Evolutionary conservation across 2,888 invertebrate species (phyloP), one percentile per base, ranked within the genome.

Genomic region (Urechis unicinctus): DNA sequence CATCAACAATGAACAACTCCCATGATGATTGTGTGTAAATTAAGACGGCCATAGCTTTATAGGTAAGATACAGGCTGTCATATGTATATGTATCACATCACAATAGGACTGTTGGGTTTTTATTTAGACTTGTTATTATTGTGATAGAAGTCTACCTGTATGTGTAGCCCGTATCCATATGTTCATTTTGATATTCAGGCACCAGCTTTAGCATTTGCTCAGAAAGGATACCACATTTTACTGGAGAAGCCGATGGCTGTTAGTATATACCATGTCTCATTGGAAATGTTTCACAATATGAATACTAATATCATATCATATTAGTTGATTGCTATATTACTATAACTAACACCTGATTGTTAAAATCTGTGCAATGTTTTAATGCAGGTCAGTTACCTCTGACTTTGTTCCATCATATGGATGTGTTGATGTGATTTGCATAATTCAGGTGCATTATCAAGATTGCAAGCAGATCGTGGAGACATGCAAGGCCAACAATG

Each of bases 211-310:
- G 74, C 76, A 2, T 73, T 78, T 65, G 77, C 79, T 3, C 71
- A 72, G 57, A 68, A 73, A 57, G 79, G 79, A n/a, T 80, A 80
- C 57, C 71, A 80, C 58, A 77, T 80, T 45, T 64, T 80, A 17
- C 65, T 80, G 60, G 80, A 80, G 61, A 80, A 80, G 64, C 80
- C 80, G 3, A 79, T 80, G 79, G 78, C 80, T 21, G 75, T 75
- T 63, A 66, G 66, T 68, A 44, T 6, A 13, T 36, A 9, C 36
- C 17, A 13, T 9, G 9, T 45, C 21, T 21, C 21, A 21, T 21
- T 45, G 13, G 17, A 21, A 9, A 21, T 47, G 24, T 48, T 29
- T 29, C 5, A 25, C 5, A 17, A 13, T 13, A 43, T 21, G 13
- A n/a, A n/a, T n/a, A n/a, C n/a, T n/a, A n/a, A n/a, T n/a, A n/a